Evolutionary conservation across 2,888 invertebrate species (phyloP), one percentile per base, ranked within the genome.

Genomic region (Caenorhabditis macrosperma): DNA sequence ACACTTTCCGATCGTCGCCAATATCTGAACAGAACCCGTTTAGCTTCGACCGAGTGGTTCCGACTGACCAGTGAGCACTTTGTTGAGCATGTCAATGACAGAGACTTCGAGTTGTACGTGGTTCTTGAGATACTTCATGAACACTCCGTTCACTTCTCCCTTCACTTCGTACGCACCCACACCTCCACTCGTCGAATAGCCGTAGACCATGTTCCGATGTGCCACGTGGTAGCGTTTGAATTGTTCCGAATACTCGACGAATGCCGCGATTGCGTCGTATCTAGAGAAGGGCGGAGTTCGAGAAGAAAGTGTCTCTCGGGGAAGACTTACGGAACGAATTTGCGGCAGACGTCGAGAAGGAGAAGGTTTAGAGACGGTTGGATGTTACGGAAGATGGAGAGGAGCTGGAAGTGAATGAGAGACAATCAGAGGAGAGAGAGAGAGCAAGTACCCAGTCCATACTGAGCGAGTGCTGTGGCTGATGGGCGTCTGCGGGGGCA

Each of bases 331-430:
- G 90, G 90, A n/a, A 88, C 69, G 50, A 85, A 87, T 76, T 86
- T 86, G 10, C 92, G 83, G 81, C 92, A 92, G 44, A 92, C 91
- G 81, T 92, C 92, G 17, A 92, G 85, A 17, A 92, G 89, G 78
- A 92, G 88, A 22, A 91, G 86, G 72, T 91, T 91, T 17, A 92
- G 83, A 10, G 91, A 87, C 6, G 92, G 91, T 4, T 88, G 84
- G 52, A 88, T 87, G 57, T 88, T 86, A 52, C 90, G 89, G 78
- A 92, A 90, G 22, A 89, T 82, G 4, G 84, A 85, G 38, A 91
- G 82, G 5, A 91, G 59, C 78, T 79, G 54, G 9, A 78, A 66
- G n/a, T n/a, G 46, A 20, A 50, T 20, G 5, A 7, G 20, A 28
- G 9, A 24, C 7, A 12, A 38, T 15, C 7, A 12, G 22, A 30